phyloP scores from a whole-genome alignment of 1,140 invertebrate genomes.

The Bombus confusus region DNA sequence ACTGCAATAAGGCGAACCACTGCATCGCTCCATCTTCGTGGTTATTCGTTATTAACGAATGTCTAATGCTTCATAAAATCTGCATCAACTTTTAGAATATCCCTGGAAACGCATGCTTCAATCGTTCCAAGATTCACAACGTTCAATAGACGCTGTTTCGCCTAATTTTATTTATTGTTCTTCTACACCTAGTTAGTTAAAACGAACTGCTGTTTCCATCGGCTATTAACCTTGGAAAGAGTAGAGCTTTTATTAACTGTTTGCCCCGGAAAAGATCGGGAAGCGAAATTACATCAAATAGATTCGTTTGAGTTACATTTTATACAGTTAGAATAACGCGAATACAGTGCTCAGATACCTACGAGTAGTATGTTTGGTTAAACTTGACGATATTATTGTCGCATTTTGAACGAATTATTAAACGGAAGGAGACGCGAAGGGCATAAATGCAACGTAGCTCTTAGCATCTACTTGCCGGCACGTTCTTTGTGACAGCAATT shows the following conservation, averaged over 20 bases:
- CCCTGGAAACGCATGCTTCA: too few species aligned
- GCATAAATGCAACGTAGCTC: conserved; percentile 11
- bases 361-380: not conserved
- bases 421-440: too few species aligned
- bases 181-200: too few species aligned
- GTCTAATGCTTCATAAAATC: too few species aligned
- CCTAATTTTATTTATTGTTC: too few species aligned
- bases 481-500: conserved; percentile 31
- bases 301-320: not conserved
- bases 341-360: not conserved
- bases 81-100: too few species aligned
- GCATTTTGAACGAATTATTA: not conserved
- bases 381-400: not conserved
- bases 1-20: too few species aligned
- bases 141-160: not conserved
- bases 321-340: not conserved
- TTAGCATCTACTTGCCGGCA: not conserved
- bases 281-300: not conserved
- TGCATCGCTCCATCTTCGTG: too few species aligned
- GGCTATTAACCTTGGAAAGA: too few species aligned
- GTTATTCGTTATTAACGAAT: not conserved
- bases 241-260: too few species aligned
- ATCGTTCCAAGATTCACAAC: too few species aligned
- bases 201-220: too few species aligned
- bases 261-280: not conserved